A percentile compares a stretch with the other conserved stretches of the same genome.
phyloP scores from a whole-genome alignment of 2,113 vertebrate genomes.

The Galemys pyrenaicus region DNA sequence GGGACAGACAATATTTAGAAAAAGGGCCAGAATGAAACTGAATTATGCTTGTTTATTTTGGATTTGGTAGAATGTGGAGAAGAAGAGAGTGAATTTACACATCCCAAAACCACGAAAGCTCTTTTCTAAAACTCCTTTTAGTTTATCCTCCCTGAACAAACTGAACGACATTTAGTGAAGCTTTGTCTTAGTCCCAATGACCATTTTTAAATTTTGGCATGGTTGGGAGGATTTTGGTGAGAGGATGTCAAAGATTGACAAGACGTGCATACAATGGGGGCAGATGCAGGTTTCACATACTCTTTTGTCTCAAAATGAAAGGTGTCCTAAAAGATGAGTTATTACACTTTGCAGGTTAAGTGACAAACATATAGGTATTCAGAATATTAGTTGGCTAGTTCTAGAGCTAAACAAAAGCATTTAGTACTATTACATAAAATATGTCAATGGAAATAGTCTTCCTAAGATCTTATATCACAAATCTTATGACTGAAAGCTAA shows the following conservation, averaged over 20 bases:
- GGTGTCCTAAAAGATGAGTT: not conserved
- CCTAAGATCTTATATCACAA: not conserved
- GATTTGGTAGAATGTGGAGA: slow-evolving; percentile 29
- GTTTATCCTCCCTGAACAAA: slow-evolving; percentile 62
- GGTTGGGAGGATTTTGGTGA: not conserved
- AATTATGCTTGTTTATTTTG: slow-evolving; percentile 64
- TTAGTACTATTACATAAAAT: not conserved
- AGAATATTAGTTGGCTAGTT: not conserved
- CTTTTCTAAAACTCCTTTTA: slow-evolving; percentile 58
- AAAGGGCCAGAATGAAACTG: slow-evolving; percentile 40
- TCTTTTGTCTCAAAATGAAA: slow-evolving; percentile 52
- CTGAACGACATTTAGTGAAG: slow-evolving; percentile 47
- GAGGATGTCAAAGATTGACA: not conserved
- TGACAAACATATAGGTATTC: not conserved
- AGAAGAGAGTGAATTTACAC: slow-evolving; percentile 31
- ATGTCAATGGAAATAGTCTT: slow-evolving; percentile 37
- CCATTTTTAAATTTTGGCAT: slow-evolving; percentile 47
- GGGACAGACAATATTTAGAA: slow-evolving; percentile 44
- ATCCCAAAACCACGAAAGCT: not conserved
- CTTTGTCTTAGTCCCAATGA: slow-evolving; percentile 2
- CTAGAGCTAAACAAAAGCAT: not conserved
- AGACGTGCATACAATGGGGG: not conserved
- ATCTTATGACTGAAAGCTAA: slow-evolving; percentile 1
- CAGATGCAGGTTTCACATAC: not conserved
- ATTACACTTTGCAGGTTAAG: not conserved